Base-by-base conservation (phyloP, 1,140 invertebrate genomes). In the Forficula auricularia region DNA sequence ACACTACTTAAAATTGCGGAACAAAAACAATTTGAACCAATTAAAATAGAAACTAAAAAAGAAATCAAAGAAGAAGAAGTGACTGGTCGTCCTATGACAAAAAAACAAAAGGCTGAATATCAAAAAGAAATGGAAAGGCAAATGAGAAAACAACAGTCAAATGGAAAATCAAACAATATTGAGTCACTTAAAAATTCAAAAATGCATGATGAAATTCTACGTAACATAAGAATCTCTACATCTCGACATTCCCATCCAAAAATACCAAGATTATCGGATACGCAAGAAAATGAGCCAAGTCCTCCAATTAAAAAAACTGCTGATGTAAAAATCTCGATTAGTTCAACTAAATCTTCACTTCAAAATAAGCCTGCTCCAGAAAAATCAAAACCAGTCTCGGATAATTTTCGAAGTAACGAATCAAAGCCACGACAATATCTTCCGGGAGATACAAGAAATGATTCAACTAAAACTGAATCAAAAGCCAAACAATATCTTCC, bases 11-110 rank as follows among this genome's bases (percentile, higher is more conserved):
- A 83, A 58, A 57, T 90, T 12, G 85, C 84, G 6, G 77, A 81
- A 48, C 70, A 84, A 55, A 88, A 89, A 55, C 82, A 86, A 49
- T 67, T 72, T 57, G 80, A 86, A 58, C 82, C 83, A 1, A 55
- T 68, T 27, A 71, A 76, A 52, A 64, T 69, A 35, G 73, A 75
- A 48, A 54, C 61, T 44, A n/a, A n/a, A n/a, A n/a, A 4, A 27
- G 75, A 73, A 56, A 55, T 58, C 15, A 65, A 66, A 50, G 58
- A 54, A 47, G 54, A 59, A 38, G 67, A 73, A 35, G 79, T 79
- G 46, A 60, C 70, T 0, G 78, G 80, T 49, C 63, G 77, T 38
- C 58, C 73, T 6, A 75, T 87, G 66, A 88, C 85, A 0, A 80
- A 82, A 45, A 82, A 75, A 49, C 81, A 89, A 52, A 82, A 73